phyloP scores from a whole-genome alignment of 2,797 vertebrate genomes.

The Tachyglossus aculeatus region DNA sequence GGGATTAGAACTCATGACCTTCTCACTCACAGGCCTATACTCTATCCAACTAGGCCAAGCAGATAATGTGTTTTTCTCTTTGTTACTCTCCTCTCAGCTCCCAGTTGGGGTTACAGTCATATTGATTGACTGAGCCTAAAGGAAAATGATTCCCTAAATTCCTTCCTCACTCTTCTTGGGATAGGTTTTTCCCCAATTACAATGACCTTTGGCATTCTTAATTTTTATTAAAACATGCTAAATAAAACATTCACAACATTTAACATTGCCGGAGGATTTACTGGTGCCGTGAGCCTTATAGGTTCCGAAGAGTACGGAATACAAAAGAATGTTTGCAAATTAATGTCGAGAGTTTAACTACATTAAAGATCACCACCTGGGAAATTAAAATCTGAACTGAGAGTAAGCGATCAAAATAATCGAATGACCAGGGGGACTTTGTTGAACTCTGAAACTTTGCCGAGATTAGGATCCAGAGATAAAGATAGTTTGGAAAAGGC shows the following conservation, averaged over 20 bases:
- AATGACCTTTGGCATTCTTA: not conserved
- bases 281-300: not conserved
- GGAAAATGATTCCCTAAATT: no score
- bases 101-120: no score
- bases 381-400: not conserved
- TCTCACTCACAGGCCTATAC: no score
- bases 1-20: no score
- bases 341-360: slow-evolving; percentile 17
- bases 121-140: no score
- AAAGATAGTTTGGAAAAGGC: not conserved
- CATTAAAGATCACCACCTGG: not conserved
- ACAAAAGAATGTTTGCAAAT: slow-evolving; percentile 23
- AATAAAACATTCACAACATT: not conserved
- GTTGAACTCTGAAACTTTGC: slow-evolving; percentile 4
- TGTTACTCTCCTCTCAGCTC: no score
- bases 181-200: not conserved
- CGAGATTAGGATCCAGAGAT: not conserved
- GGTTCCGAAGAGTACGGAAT: slow-evolving; percentile 4
- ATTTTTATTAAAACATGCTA: not conserved
- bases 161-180: not conserved
- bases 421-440: not conserved
- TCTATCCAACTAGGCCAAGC: no score
- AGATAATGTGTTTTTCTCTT: no score
- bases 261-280: not conserved
- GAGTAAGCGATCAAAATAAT: slow-evolving; percentile 26